These are phyloP conservation scores for Todus mexicanus DNA, from an alignment of 2,797 vertebrate genomes.

Conservation along the genomic window DNA sequence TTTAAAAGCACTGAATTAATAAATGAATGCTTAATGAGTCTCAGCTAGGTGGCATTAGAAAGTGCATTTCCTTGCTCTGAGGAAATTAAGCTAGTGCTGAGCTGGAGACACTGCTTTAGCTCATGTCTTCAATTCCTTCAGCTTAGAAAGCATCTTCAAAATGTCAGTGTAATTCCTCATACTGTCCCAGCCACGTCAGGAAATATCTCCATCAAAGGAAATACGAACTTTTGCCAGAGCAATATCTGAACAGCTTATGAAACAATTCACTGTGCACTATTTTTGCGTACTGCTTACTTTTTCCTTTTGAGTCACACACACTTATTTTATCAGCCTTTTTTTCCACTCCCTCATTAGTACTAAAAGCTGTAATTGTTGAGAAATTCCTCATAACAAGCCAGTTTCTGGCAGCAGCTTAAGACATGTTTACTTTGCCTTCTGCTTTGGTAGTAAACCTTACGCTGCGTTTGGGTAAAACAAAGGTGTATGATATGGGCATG, in stretches of 20 bases:
- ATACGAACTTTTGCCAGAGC: not conserved
- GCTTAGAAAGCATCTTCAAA: not conserved
- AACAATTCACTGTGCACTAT: not conserved
- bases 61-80: not conserved
- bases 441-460: not conserved
- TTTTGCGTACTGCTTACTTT: not conserved
- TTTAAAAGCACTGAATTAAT: not conserved
- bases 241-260: not conserved
- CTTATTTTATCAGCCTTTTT: not conserved
- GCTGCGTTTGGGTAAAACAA: not conserved
- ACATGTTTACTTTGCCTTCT: not conserved
- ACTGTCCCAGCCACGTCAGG: not conserved
- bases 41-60: not conserved
- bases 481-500: not conserved
- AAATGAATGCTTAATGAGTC: not conserved
- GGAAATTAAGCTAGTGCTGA: not conserved
- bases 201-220: not conserved
- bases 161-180: not conserved
- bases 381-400: not conserved
- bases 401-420: not conserved
- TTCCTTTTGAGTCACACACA: not conserved
- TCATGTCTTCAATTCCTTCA: not conserved
- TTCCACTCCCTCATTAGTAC: not conserved
- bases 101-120: not conserved
- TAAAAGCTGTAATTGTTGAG: not conserved